phyloP scores from a whole-genome alignment of 2,888 invertebrate species.

The Diachrysia chrysitis region DNA sequence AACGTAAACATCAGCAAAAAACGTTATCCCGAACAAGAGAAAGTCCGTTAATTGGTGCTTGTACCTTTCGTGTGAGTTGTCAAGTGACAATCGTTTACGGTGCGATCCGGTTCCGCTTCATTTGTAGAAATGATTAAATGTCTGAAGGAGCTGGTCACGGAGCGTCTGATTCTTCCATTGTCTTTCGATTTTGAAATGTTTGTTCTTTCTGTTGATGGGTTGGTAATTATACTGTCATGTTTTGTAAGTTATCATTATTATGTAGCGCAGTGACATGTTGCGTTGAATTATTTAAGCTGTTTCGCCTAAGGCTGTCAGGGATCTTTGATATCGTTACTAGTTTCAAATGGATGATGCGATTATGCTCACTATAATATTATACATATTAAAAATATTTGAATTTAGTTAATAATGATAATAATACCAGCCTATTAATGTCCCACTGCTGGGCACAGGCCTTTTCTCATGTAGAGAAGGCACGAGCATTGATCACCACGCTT shows the following conservation, averaged over 20 bases:
- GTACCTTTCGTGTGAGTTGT: slow-evolving; percentile 33
- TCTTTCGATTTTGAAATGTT: slow-evolving; percentile 12
- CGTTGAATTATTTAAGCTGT: neutral
- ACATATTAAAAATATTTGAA: no score
- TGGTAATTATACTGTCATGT: slow-evolving; percentile 5
- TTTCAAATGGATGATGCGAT: neutral
- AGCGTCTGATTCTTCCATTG: slow-evolving; percentile 14
- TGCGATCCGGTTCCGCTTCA: slow-evolving; percentile 28
- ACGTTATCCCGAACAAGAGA: slow-evolving; percentile 46
- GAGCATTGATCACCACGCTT: no score
- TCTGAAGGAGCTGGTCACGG: slow-evolving; percentile 43
- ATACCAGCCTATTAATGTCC: no score
- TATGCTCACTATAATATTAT: no score
- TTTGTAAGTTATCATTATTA: neutral
- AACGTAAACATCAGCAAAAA: slow-evolving; percentile 43
- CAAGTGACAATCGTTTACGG: slow-evolving; percentile 38
- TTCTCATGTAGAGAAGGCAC: no score
- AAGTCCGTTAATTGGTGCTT: slow-evolving; percentile 56
- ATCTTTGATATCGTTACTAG: neutral
- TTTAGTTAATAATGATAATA: no score
- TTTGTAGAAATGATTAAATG: slow-evolving; percentile 43
- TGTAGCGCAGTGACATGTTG: neutral
- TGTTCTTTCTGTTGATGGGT: slow-evolving; percentile 11
- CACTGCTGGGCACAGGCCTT: no score
- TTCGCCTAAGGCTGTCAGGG: neutral